Conservation (phyloP, 2,113 vertebrate species). For the Microcebus lehilahytsara region DNA sequence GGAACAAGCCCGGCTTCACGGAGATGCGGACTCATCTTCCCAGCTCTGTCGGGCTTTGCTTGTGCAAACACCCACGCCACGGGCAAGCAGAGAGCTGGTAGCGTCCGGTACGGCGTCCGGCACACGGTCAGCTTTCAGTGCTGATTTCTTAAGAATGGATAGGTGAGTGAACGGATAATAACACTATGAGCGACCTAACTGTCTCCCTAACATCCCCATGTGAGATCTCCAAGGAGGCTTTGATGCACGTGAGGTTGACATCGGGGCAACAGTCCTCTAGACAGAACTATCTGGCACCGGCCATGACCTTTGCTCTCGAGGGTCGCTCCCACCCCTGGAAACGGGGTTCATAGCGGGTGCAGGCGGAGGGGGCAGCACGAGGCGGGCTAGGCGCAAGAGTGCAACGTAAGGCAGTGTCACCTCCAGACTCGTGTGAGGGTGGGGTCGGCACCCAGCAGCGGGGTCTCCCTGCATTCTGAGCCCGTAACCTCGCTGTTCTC, state of each 20-base stretch:
- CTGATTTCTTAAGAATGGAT: background rate
- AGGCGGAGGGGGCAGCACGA: fast-evolving
- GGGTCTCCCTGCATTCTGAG: background rate
- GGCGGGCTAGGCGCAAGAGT: fast-evolving
- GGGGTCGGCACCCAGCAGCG: fast-evolving
- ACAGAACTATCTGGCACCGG: background rate
- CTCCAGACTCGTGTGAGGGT: background rate
- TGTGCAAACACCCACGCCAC: fast-evolving
- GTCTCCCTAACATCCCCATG: fast-evolving
- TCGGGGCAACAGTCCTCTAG: background rate
- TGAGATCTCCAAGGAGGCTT: background rate
- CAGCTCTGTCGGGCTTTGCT: background rate
- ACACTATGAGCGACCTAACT: background rate
- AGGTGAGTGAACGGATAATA: background rate
- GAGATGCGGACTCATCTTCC: fast-evolving
- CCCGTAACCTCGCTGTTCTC: background rate
- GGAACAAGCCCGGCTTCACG: background rate
- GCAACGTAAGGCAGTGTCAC: fast-evolving
- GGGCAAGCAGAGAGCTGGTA: too few species aligned
- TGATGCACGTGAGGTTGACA: fast-evolving
- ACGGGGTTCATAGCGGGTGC: background rate
- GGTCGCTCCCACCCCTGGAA: background rate
- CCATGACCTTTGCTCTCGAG: background rate
- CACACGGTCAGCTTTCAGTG: background rate
- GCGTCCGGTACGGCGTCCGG: background rate